phyloP scores from a whole-genome alignment of 2,888 invertebrate species.

The Quadroppia sp. region DNA sequence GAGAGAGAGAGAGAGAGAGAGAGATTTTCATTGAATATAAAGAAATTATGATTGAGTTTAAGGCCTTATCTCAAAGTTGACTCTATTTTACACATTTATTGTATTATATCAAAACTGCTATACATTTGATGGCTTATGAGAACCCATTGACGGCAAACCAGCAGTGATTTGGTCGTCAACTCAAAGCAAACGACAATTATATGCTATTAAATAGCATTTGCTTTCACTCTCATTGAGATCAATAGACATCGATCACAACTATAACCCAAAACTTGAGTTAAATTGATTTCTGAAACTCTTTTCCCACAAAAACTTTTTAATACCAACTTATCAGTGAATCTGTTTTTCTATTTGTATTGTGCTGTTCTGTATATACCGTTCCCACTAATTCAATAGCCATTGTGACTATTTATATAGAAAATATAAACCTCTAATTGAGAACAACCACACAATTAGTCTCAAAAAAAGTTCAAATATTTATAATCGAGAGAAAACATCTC shows the following conservation, averaged over 20 bases:
- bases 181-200: no score
- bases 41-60: slow-evolving; percentile 11
- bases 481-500: neutral
- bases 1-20: no score
- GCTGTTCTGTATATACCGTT: neutral
- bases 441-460: neutral
- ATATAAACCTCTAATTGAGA: neutral
- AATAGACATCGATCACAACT: no score
- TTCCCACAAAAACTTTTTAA: neutral
- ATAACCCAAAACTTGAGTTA: no score
- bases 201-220: no score
- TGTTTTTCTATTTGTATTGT: neutral
- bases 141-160: no score
- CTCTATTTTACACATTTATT: no score
- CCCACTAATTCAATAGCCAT: neutral
- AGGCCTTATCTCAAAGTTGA: neutral
- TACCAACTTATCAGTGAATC: no score
- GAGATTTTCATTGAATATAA: neutral
- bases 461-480: slow-evolving; percentile 6
- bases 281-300: neutral
- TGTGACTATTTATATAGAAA: neutral
- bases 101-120: no score
- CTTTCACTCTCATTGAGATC: no score
- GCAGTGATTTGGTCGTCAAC: no score
- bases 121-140: no score